phyloP scores from a whole-genome alignment of 1,140 invertebrate species.

The Globodera ellingtonae region DNA sequence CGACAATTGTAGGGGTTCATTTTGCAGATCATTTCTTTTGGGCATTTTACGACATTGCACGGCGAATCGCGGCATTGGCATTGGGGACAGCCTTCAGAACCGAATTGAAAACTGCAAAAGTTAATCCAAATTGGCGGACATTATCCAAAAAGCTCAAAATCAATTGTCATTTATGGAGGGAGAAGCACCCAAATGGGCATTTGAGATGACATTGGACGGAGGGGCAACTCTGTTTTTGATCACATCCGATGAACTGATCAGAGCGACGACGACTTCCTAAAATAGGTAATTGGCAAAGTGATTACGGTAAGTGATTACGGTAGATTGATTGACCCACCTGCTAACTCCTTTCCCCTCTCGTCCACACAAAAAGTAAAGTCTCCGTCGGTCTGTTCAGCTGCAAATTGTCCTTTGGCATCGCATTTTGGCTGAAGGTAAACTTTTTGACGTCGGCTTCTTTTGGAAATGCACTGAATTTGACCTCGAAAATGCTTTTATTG shows the following conservation, averaged over 20 bases:
- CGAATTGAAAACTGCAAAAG: constrained; percentile 21
- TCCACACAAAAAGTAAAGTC: constrained; percentile 54
- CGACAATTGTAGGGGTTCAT: background rate
- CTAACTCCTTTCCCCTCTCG: constrained; percentile 42
- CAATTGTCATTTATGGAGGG: too few species aligned
- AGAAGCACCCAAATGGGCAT: constrained; percentile 26
- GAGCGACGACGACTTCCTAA: background rate
- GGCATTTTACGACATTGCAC: constrained; percentile 12
- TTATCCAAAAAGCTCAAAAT: too few species aligned
- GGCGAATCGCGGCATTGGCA: constrained; percentile 11
- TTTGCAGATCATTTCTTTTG: constrained; percentile 4
- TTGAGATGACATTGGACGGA: constrained; percentile 16
- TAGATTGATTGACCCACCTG: constrained; percentile 31
- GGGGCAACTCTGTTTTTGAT: constrained; percentile 10
- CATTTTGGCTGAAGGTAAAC: constrained; percentile 51
- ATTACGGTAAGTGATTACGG: background rate
- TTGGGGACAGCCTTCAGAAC: constrained; percentile 8
- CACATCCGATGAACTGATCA: constrained; percentile 4
- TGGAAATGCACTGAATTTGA: background rate
- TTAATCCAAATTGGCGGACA: background rate
- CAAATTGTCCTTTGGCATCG: constrained; percentile 44
- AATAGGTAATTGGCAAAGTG: background rate
- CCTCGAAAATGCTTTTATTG: constrained; percentile 3
- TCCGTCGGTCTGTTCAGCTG: constrained; percentile 39
- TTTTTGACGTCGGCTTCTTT: background rate